Evolutionary conservation across 2,113 vertebrate species (phyloP).

Genomic region (human (Homo sapiens)): DNA sequence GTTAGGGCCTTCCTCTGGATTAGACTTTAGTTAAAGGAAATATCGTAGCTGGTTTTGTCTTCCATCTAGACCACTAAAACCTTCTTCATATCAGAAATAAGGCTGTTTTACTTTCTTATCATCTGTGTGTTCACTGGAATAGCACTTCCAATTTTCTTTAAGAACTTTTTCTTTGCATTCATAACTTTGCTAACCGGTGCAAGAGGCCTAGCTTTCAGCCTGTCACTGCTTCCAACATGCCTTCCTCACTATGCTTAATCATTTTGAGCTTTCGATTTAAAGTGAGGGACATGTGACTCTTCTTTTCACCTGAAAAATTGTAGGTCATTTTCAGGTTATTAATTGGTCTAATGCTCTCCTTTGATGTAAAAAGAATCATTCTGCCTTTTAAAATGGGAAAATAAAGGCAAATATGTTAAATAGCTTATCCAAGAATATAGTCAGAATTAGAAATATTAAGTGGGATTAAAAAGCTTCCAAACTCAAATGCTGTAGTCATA

Average conservation of each 20-base stretch:
- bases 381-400: constrained; percentile 1
- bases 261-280: not conserved
- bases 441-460: constrained; percentile 23
- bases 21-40: not conserved
- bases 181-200: not conserved
- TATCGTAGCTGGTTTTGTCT: not conserved
- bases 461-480: not conserved
- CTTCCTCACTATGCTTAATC: not conserved
- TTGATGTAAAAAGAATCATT: not conserved
- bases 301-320: not conserved
- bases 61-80: not conserved
- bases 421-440: not conserved
- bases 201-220: not conserved
- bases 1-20: not conserved
- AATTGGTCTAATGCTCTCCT: not conserved
- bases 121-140: not conserved
- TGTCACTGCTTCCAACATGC: not conserved
- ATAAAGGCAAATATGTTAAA: not conserved
- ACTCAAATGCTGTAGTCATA: not conserved
- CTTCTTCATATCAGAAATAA: not conserved
- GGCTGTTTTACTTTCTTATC: not conserved
- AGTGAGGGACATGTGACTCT: not conserved
- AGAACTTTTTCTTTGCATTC: not conserved
- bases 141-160: not conserved
- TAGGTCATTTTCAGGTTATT: not conserved